These are phyloP conservation scores for Meda fulgida DNA, from an alignment of 2,797 vertebrate genomes.

Conservation along the genomic window DNA sequence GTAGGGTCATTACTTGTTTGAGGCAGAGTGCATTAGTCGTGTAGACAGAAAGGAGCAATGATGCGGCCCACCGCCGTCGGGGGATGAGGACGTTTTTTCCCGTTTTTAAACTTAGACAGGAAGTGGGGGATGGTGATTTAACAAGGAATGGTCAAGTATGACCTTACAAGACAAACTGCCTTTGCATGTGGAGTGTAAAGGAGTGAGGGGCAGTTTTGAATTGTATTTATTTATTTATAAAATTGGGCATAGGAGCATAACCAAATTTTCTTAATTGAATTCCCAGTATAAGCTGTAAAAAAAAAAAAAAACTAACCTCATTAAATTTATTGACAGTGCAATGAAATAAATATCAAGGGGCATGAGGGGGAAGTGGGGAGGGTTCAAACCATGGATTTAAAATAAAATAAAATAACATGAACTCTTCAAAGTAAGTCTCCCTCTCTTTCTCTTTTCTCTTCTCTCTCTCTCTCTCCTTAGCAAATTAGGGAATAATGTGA, in stretches of 20 bases:
- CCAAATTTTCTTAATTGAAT: constrained; percentile 85
- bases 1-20: constrained; percentile 75
- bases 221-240: constrained; percentile 77
- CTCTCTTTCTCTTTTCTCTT: constrained; percentile 19
- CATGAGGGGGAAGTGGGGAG: constrained; percentile 75
- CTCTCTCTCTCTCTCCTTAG: constrained; percentile 64
- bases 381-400: constrained; percentile 86
- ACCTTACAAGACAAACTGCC: constrained; percentile 50
- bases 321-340: constrained; percentile 95
- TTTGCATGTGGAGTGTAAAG: constrained; percentile 49
- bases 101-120: constrained; percentile 69
- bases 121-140: constrained; percentile 62
- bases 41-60: constrained; percentile 68
- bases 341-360: constrained; percentile 91
- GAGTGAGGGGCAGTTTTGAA: constrained; percentile 42
- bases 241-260: constrained; percentile 85
- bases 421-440: constrained; percentile 71
- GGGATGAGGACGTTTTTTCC: constrained; percentile 65
- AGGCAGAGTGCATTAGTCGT: constrained; percentile 75
- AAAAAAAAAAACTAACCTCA: constrained; percentile 85
- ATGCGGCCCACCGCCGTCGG: constrained; percentile 67
- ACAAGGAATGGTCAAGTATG: constrained; percentile 52
- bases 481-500: constrained; percentile 92
- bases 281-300: constrained; percentile 81
- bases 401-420: constrained; percentile 79